Evolutionary conservation across 2,113 vertebrate species (phyloP).

Genomic region (Alectura lathami): DNA sequence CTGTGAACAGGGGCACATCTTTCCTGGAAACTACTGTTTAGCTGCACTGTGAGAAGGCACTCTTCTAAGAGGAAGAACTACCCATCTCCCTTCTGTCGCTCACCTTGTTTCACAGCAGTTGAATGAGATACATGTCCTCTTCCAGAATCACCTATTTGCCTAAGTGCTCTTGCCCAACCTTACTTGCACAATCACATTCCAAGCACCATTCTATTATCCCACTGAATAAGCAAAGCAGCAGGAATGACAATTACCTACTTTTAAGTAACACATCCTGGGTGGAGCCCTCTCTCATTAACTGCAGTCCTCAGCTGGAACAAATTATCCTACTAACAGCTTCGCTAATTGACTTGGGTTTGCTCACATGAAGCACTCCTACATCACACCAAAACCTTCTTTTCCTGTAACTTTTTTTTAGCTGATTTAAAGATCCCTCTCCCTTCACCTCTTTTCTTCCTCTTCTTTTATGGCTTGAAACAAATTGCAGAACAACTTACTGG

Average conservation of each 20-base stretch:
- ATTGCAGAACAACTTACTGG: neutral
- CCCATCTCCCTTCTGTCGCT: neutral
- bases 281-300: neutral
- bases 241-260: neutral
- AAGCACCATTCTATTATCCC: neutral
- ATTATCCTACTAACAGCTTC: neutral
- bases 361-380: neutral
- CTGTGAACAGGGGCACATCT: neutral
- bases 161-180: neutral
- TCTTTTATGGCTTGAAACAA: neutral
- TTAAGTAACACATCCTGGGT: neutral
- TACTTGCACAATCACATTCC: neutral
- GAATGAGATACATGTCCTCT: neutral
- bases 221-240: neutral
- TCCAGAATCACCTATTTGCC: neutral
- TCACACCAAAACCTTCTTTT: neutral
- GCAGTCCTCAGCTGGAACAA: neutral
- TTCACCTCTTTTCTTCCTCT: neutral
- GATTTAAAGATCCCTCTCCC: accelerated
- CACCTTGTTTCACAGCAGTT: neutral
- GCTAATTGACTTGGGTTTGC: neutral
- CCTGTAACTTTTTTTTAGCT: neutral
- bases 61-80: neutral
- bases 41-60: neutral
- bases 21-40: neutral